Percentiles rank a stretch among this genome's conserved stretches.
phyloP scores from a whole-genome alignment of 1,140 invertebrate genomes.

The Eulimnadia texana region DNA sequence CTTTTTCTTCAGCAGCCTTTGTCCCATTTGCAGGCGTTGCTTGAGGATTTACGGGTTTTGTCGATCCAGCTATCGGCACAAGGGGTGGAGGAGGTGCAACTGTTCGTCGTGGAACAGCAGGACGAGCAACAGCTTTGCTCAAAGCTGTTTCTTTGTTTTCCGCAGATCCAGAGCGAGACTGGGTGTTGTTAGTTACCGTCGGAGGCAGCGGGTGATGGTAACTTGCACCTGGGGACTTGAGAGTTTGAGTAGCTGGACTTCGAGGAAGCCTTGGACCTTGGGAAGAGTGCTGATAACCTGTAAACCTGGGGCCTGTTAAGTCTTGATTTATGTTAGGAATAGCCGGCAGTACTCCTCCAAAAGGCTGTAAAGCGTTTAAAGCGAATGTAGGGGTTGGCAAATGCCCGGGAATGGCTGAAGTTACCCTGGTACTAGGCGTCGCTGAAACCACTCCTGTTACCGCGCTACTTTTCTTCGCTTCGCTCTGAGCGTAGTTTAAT shows the following conservation, averaged over 20 bases:
- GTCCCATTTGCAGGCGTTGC: background rate
- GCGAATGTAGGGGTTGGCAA: conserved; percentile 5
- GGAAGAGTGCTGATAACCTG: background rate
- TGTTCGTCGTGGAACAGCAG: conserved; percentile 3
- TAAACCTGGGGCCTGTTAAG: background rate
- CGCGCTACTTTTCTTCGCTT: background rate
- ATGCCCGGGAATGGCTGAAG: background rate
- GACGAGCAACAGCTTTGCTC: background rate
- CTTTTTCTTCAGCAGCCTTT: background rate
- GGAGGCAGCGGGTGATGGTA: conserved; percentile 14
- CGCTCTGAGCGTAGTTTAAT: background rate
- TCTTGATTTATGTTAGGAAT: background rate
- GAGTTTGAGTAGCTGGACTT: background rate
- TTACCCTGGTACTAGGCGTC: background rate
- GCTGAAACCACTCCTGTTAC: background rate
- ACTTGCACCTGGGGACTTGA: background rate
- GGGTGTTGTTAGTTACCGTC: conserved; percentile 1
- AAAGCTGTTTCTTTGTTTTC: background rate
- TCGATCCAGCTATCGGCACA: background rate
- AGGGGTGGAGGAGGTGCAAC: conserved; percentile 4
- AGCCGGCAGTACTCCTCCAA: background rate
- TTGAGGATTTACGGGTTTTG: background rate
- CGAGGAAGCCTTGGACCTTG: background rate
- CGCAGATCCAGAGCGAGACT: background rate
- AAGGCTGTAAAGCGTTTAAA: conserved; percentile 5